A percentile compares a stretch with the other conserved stretches of the same genome.
Evolutionary conservation across 2,113 vertebrate species (phyloP).

Genomic region (Eretmochelys imbricata): DNA sequence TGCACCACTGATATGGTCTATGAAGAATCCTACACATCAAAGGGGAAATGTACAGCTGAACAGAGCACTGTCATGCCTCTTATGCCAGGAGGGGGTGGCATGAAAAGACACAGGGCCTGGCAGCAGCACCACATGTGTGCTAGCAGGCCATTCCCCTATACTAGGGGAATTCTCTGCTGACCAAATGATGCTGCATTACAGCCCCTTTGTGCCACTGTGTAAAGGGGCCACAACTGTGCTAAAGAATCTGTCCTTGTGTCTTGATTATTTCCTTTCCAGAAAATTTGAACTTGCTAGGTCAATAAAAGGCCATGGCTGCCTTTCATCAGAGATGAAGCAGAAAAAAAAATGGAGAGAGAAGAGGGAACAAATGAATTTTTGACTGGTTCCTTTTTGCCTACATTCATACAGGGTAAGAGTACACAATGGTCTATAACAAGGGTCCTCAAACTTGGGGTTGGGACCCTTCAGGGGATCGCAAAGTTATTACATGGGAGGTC

Average conservation of each 20-base stretch:
- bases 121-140: not conserved
- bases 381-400: not conserved
- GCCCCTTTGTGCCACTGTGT: not conserved
- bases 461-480: too few species aligned
- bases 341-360: not conserved
- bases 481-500: too few species aligned
- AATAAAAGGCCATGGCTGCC: not conserved
- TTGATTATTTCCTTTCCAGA: not conserved
- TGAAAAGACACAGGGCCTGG: not conserved
- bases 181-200: not conserved
- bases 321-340: not conserved
- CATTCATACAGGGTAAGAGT: not conserved
- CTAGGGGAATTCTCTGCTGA: not conserved
- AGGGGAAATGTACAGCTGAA: not conserved
- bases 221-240: not conserved
- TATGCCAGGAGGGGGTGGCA: not conserved
- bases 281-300: not conserved
- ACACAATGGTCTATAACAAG: not conserved
- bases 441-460: too few species aligned
- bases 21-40: not conserved
- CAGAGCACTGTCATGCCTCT: not conserved
- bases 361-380: not conserved
- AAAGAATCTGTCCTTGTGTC: not conserved
- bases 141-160: not conserved
- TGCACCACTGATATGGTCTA: not conserved